Conservation (phyloP, 2,113 vertebrate species). For the Ia io region DNA sequence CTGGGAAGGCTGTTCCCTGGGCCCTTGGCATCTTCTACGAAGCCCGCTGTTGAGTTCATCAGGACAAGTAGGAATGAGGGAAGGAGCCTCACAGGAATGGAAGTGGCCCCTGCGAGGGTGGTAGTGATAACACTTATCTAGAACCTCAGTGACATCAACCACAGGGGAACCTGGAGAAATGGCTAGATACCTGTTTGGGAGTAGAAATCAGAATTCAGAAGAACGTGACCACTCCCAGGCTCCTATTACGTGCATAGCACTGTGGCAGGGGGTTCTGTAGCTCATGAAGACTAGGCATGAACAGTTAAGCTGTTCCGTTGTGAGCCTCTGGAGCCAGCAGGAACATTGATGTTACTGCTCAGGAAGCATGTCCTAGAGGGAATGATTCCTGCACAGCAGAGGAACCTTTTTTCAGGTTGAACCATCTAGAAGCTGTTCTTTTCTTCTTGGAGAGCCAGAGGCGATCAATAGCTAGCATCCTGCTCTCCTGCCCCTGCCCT, state of each 20-base stretch:
- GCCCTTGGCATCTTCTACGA: background rate
- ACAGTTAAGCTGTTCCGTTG: constrained; percentile 44
- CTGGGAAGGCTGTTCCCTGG: background rate
- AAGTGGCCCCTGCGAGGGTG: background rate
- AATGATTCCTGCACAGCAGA: constrained; percentile 54
- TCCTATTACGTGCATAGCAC: background rate
- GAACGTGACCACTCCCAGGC: background rate
- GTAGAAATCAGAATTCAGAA: background rate
- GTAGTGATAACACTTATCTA: background rate
- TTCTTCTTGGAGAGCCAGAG: constrained; percentile 51
- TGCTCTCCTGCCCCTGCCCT: background rate
- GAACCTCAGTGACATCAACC: background rate
- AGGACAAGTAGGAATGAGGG: background rate
- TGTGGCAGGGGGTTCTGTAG: background rate
- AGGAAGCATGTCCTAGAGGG: constrained; percentile 51
- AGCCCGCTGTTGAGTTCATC: background rate
- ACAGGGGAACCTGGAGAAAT: background rate
- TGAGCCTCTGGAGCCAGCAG: background rate
- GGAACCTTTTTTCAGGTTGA: constrained; percentile 47
- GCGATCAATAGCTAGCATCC: background rate
- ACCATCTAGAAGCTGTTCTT: constrained; percentile 55
- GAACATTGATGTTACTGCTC: constrained; percentile 29
- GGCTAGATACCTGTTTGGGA: background rate
- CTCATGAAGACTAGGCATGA: background rate
- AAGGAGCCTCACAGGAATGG: background rate